Evolutionary conservation across 2,797 vertebrate species (phyloP), one percentile per base, ranked within the genome.

Genomic region (Falco rusticolus): DNA sequence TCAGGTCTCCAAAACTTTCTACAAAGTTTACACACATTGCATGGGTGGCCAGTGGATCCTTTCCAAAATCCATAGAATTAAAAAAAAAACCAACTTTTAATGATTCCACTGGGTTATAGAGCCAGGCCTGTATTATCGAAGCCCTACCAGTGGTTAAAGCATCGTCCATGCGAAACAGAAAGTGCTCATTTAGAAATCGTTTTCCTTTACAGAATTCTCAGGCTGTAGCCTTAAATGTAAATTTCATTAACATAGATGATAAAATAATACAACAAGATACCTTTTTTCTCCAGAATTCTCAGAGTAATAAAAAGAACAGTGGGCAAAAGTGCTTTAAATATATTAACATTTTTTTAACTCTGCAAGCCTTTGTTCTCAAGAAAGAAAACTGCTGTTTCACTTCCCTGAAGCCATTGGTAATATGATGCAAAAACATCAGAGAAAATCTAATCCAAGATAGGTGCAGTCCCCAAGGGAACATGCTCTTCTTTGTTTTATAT

Each of bases 331-430:
- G 87, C 80, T 98, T 98, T 97, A 97, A 97, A 98, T 97, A 87
- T 84, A 95, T 97, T 97, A 97, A 96, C 95, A 47, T 95, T 94
- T 97, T 96, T 96, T 90, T 39, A 93, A 94, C 96, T 97, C 91
- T 95, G 90, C 56, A 86, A 97, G 96, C 91, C 98, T 98, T 98
- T 98, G 98, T 98, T 98, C 98, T 98, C 79, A 87, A 97, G 97
- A 95, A 98, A 97, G 96, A 96, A 97, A 97, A 97, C 97, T 97
- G 96, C 97, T 97, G 96, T 96, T 98, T 98, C 96, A 97, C 95
- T 98, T 98, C 98, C 98, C 98, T 87, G 97, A 97, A 98, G 98
- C 97, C 96, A 98, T 96, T 97, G 98, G 98, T 98, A 98, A 98
- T 98, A 98, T 94, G 97, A 98, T 97, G 98, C 98, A 97, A 98